A percentile compares a stretch with the other conserved stretches of the same genome.
These are phyloP conservation scores for Pogonomyrmex barbatus DNA, from an alignment of 1,140 invertebrate species.

Conservation along the genomic window DNA sequence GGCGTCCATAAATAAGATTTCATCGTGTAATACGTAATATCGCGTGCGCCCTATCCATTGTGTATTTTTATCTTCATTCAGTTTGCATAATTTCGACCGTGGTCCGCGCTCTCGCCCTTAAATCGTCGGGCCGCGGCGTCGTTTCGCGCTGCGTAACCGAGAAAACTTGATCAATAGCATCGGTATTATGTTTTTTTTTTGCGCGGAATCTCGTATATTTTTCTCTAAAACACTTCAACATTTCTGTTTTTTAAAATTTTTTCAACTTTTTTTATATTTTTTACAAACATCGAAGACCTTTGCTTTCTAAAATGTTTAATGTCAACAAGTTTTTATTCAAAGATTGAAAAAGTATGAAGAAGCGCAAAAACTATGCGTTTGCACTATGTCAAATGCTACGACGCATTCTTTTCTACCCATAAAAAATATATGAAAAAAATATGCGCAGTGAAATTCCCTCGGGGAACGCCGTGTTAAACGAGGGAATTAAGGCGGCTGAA, in stretches of 20 bases:
- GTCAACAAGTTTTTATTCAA: not conserved
- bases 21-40: slow-evolving; percentile 81
- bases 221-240: not conserved
- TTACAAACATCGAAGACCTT: not conserved
- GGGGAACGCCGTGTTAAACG: slow-evolving; percentile 73
- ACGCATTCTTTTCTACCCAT: not conserved
- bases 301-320: not conserved
- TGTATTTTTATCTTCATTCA: slow-evolving; percentile 81
- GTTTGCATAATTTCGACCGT: slow-evolving; percentile 80
- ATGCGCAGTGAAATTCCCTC: slow-evolving; percentile 74
- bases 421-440: slow-evolving; percentile 58
- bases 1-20: slow-evolving; percentile 82
- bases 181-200: slow-evolving; percentile 26
- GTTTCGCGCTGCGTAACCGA: slow-evolving; percentile 3
- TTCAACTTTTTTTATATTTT: not conserved
- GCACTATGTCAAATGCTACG: slow-evolving; percentile 9
- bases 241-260: no score
- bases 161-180: slow-evolving; percentile 47
- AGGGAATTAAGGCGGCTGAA: slow-evolving; percentile 75
- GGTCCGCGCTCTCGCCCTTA: slow-evolving; percentile 48
- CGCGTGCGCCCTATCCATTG: slow-evolving; percentile 76
- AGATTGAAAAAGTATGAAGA: not conserved
- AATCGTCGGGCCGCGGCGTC: slow-evolving; percentile 1
- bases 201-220: not conserved
- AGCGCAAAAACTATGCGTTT: not conserved